phyloP scores from a whole-genome alignment of 2,888 invertebrate species.

The Drosophila anomalata region DNA sequence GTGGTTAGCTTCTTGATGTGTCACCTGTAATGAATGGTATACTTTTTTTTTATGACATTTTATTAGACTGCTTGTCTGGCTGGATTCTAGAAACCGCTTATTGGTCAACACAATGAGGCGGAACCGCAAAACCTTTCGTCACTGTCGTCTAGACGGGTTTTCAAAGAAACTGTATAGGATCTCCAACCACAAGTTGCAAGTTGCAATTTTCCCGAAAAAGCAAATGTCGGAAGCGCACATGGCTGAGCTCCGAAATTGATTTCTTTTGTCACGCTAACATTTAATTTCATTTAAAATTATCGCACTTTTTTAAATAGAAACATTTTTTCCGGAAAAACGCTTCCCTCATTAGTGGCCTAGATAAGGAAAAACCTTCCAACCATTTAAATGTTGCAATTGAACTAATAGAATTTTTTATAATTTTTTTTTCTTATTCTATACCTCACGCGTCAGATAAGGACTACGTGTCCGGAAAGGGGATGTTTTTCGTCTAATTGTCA shows the following conservation, averaged over 20 bases:
- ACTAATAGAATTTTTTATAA: conserved; percentile 59
- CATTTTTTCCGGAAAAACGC: conserved; percentile 1
- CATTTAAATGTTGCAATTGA: conserved; percentile 62
- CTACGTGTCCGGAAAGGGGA: conserved; percentile 28
- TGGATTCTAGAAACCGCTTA: conserved; percentile 9
- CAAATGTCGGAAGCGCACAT: background rate
- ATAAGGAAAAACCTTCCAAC: conserved; percentile 2
- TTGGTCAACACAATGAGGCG: conserved; percentile 4
- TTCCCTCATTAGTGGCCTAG: conserved; percentile 3
- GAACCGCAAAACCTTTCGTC: conserved; percentile 26
- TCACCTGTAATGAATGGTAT: conserved; percentile 21
- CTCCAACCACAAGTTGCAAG: background rate
- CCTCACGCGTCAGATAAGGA: conserved; percentile 62
- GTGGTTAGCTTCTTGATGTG: conserved; percentile 1
- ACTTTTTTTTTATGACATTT: background rate
- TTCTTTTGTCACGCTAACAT: no score
- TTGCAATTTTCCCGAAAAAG: background rate
- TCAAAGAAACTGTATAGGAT: background rate
- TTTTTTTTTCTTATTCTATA: conserved; percentile 44
- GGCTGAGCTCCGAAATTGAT: background rate
- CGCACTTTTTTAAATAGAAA: background rate
- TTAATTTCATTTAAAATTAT: background rate
- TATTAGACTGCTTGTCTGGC: conserved; percentile 13
- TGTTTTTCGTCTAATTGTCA: conserved; percentile 37
- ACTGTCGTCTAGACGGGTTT: conserved; percentile 35